Base-by-base conservation (phyloP, 2,888 invertebrate species). In the Drosophila pseudotakahashii region DNA sequence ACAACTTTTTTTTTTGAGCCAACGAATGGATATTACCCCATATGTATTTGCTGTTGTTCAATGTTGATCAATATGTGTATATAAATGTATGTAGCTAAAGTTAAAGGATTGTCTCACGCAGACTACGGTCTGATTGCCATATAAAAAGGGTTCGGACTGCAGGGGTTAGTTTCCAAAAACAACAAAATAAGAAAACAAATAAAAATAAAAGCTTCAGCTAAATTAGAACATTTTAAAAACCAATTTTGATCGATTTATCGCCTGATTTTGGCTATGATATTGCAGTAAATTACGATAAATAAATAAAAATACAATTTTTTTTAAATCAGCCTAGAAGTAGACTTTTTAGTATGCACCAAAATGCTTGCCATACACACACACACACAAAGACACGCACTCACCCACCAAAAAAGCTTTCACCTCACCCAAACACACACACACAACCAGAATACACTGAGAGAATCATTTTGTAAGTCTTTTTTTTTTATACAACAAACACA, bases 11-110 rank as follows among this genome's bases (percentile, higher is more conserved):
- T 66, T 54, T 39, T 39, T 26, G 26, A 66, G 34, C 67, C 67
- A 55, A 67, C 66, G 39, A 67, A 67, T 41, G 67, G 67, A 67
- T 67, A 67, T 67, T 66, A 67, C 47, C 47, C 47, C 66, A 19
- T 47, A 23, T 55, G 47, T 41, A 67, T 41, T 66, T 55, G 66
- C 54, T 67, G 47, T 67, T 67, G 45, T 54, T 67, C 66, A 1
- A 53, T 66, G 66, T 66, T 47, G 67, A 66, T 64, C 66, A 11
- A 26, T 45, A 32, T 47, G 36, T 64, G 45, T 54, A 66, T 67
- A 34, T 67, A 41, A 44, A 23, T 66, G 64, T 66, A 37, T 34
- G 30, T 66, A 67, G 53, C 67, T 54, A 66, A 66, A 53, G 53
- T 53, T 55, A 47, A 23, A 47, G 13, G 47, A 61, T 39, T 60